These are phyloP conservation scores for Cheilosia urbana DNA, from an alignment of 2,888 invertebrate species.

Conservation along the genomic window DNA sequence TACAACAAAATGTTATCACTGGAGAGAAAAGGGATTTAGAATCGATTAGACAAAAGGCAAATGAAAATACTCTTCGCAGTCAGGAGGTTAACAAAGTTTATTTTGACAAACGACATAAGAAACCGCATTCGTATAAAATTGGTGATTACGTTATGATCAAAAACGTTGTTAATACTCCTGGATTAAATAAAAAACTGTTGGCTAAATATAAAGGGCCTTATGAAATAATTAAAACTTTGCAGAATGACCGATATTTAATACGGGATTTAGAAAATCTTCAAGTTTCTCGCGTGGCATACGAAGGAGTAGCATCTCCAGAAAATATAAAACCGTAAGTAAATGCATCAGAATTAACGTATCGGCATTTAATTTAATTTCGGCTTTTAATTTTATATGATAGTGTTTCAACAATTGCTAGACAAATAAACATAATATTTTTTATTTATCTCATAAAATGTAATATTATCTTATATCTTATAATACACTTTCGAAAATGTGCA, in stretches of 20 bases:
- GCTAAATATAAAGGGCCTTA: constrained; percentile 76
- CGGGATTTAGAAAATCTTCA: neutral
- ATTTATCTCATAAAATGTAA: no score
- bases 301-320: constrained; percentile 32
- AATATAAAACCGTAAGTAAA: constrained; percentile 40
- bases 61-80: neutral
- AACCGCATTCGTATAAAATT: constrained; percentile 49
- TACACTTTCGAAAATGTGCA: no score
- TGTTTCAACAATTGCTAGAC: no score
- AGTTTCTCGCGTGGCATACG: constrained; percentile 72
- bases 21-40: constrained; percentile 33
- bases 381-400: no score
- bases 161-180: constrained; percentile 75
- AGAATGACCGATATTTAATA: constrained; percentile 73
- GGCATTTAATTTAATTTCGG: no score
- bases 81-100: constrained; percentile 76
- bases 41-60: constrained; percentile 16
- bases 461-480: no score
- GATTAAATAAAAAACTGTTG: constrained; percentile 72
- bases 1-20: constrained; percentile 10
- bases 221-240: constrained; percentile 61
- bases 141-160: constrained; percentile 73
- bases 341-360: no score
- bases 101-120: constrained; percentile 68
- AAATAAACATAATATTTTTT: no score